These are phyloP conservation scores for Scaptodrosophila latifasciaeformis DNA, from an alignment of 2,888 invertebrate species.

Conservation along the genomic window DNA sequence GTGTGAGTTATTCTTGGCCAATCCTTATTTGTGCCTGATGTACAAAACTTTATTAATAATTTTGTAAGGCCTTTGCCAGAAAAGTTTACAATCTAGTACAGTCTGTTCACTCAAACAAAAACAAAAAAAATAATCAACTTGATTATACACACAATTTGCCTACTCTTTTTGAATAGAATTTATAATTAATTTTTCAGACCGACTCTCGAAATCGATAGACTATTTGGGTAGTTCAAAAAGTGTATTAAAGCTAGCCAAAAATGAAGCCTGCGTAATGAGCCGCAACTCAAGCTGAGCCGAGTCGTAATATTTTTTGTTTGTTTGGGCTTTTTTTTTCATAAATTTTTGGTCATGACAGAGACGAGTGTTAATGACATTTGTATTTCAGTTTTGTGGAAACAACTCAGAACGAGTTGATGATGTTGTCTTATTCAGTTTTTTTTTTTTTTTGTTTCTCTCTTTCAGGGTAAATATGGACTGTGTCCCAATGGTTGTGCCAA, in stretches of 20 bases:
- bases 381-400: conserved; percentile 12
- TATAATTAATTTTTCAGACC: too few relatives aligned
- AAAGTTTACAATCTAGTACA: too few relatives aligned
- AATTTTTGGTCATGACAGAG: conserved; percentile 44
- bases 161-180: too few relatives aligned
- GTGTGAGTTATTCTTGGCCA: too few relatives aligned
- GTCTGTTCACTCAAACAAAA: too few relatives aligned
- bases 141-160: too few relatives aligned
- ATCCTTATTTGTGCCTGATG: too few relatives aligned
- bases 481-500: conserved; percentile 12
- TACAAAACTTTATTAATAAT: too few relatives aligned
- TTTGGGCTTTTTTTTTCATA: conserved; percentile 20
- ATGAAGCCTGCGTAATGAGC: conserved; percentile 12
- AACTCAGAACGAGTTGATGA: conserved; percentile 23
- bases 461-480: conserved; percentile 18
- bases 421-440: neutral
- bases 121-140: too few relatives aligned
- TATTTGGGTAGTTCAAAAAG: conserved; percentile 10
- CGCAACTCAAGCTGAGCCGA: conserved; percentile 5
- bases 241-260: neutral
- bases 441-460: too few relatives aligned
- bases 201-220: too few relatives aligned
- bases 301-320: conserved; percentile 11
- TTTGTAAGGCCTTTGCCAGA: too few relatives aligned
- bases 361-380: conserved; percentile 65